phyloP scores from a whole-genome alignment of 2,888 invertebrate genomes.

The Eristalinus aeneus region DNA sequence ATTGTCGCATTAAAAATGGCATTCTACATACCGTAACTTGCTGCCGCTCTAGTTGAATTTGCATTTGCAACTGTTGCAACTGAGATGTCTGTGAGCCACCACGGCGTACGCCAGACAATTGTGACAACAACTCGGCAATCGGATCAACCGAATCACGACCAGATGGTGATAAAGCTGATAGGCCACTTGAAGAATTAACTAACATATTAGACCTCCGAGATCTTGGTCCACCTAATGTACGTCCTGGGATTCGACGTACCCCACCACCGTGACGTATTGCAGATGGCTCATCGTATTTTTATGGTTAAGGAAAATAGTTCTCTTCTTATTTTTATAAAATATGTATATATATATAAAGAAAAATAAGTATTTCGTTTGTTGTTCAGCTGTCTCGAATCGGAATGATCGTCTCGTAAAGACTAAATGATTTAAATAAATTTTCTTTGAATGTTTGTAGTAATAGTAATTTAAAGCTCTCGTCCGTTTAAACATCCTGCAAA shows the following conservation, averaged over 20 bases:
- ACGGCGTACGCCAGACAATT: slow-evolving; percentile 94
- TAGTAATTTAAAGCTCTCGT: too few species aligned
- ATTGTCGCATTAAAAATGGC: background rate
- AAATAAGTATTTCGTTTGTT: background rate
- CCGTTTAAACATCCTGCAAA: too few species aligned
- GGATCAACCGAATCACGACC: slow-evolving; percentile 97
- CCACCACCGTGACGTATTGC: slow-evolving; percentile 87
- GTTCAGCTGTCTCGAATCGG: background rate
- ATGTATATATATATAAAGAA: background rate
- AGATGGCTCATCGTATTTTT: slow-evolving; percentile 91
- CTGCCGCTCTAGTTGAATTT: slow-evolving; percentile 93
- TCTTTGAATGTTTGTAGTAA: too few species aligned
- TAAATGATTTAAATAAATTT: background rate
- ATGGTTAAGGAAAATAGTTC: slow-evolving; percentile 82
- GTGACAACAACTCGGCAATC: slow-evolving; percentile 96
- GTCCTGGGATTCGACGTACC: slow-evolving; percentile 89
- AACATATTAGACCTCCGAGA: slow-evolving; percentile 96
- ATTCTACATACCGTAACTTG: slow-evolving; percentile 85
- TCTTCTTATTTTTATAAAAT: background rate
- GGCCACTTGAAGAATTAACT: slow-evolving; percentile 93
- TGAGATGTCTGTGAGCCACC: slow-evolving; percentile 86
- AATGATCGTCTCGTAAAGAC: too few species aligned
- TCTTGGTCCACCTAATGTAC: slow-evolving; percentile 88
- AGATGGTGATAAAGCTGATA: slow-evolving; percentile 91
- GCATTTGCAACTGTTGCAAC: slow-evolving; percentile 97